Percentiles rank a stretch among this genome's conserved stretches.
phyloP scores from a whole-genome alignment of 2,888 invertebrate species.

The Bhutanitis thaidina region DNA sequence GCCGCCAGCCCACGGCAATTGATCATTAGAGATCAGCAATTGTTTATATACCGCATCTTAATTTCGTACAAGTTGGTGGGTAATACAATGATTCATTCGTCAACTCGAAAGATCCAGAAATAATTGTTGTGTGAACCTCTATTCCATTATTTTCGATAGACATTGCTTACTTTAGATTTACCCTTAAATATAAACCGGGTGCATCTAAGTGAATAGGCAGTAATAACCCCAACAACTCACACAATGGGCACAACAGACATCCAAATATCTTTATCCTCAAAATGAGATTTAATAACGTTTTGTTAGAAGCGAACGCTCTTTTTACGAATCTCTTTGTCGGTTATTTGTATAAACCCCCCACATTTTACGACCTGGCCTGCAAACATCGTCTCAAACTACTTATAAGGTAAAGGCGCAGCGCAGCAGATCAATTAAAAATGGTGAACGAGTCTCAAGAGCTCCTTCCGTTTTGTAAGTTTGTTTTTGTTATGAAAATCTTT shows the following conservation, averaged over 20 bases:
- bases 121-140: too few species aligned
- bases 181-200: conserved; percentile 21
- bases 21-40: too few species aligned
- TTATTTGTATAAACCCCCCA: conserved; percentile 42
- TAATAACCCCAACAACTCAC: conserved; percentile 36
- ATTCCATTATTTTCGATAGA: too few species aligned
- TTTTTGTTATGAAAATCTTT: conserved; percentile 57
- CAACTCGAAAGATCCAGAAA: too few species aligned
- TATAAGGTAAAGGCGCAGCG: conserved; percentile 17
- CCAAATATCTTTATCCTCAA: conserved; percentile 51
- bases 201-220: conserved; percentile 42
- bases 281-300: conserved; percentile 75
- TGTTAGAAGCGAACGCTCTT: conserved; percentile 63
- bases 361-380: conserved; percentile 26
- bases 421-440: conserved; percentile 40
- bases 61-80: too few species aligned
- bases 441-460: conserved; percentile 33
- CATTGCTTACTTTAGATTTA: too few species aligned
- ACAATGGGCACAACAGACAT: conserved; percentile 40
- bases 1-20: too few species aligned
- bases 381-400: conserved; percentile 2
- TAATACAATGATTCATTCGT: too few species aligned
- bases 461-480: conserved; percentile 55
- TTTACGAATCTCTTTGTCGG: conserved; percentile 58
- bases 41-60: too few species aligned